These are phyloP conservation scores for Corella eumyota DNA, from an alignment of 23 tunicate species.

Conservation along the genomic window DNA sequence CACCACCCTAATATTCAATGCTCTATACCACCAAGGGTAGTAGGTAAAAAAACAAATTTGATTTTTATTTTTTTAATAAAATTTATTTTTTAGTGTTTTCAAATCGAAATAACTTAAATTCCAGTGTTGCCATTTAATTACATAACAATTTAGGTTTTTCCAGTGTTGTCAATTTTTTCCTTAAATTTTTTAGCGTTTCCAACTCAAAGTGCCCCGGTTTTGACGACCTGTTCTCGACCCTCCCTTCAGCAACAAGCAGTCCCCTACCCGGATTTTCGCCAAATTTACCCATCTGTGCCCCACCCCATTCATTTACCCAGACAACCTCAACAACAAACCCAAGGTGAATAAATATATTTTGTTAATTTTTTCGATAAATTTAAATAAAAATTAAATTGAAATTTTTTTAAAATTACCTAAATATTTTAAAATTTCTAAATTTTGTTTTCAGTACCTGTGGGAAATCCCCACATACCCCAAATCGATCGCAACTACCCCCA, in stretches of 20 bases:
- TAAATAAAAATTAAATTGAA: no score
- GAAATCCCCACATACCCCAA: no score
- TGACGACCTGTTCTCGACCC: slow-evolving; percentile 49
- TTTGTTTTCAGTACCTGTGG: no score
- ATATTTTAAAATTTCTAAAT: no score
- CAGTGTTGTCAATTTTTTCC: no score
- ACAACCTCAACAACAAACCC: slow-evolving; percentile 19
- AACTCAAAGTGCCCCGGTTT: slow-evolving; percentile 54
- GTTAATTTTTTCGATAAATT: no score
- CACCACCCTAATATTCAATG: slow-evolving; percentile 19
- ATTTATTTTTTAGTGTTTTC: no score
- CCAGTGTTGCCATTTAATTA: no score
- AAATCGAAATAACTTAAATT: no score
- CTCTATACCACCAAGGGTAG: slow-evolving; percentile 54
- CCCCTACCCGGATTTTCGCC: slow-evolving; percentile 15
- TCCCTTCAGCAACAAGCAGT: slow-evolving; percentile 18
- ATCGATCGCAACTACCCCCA: neutral
- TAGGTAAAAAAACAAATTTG: slow-evolving; percentile 26
- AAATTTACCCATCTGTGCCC: slow-evolving; percentile 14
- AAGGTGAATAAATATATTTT: slow-evolving; percentile 13
- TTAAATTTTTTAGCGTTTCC: slow-evolving; percentile 29
- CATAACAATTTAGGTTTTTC: no score
- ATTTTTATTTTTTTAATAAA: no score
- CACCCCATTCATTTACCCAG: slow-evolving; percentile 6
- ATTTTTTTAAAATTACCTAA: no score